A percentile compares a stretch with the other conserved stretches of the same genome.
phyloP scores from a whole-genome alignment of 2,113 vertebrate genomes.

The Polypterus senegalus region DNA sequence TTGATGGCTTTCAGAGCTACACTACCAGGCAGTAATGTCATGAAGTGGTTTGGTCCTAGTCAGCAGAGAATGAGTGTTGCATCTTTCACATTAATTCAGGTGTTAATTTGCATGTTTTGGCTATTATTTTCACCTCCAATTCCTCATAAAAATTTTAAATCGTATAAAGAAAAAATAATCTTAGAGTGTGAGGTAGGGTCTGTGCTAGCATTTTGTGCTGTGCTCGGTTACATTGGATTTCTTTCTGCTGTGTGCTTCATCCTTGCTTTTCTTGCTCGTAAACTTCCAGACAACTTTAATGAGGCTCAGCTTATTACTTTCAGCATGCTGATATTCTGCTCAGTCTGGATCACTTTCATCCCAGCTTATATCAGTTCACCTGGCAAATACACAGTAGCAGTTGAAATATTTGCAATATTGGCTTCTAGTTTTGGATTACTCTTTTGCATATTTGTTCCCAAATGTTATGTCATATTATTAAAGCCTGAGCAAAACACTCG shows the following conservation, averaged over 20 bases:
- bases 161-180: constrained; percentile 40
- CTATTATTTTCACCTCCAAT: constrained; percentile 37
- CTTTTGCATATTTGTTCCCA: constrained; percentile 47
- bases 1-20: constrained; percentile 38
- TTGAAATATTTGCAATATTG: constrained; percentile 57
- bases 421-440: constrained; percentile 48
- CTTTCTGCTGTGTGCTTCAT: constrained; percentile 45
- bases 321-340: constrained; percentile 56
- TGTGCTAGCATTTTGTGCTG: constrained; percentile 41
- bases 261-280: constrained; percentile 46
- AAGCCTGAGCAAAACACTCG: constrained; percentile 47
- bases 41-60: constrained; percentile 39
- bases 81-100: constrained; percentile 38
- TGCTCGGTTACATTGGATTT: constrained; percentile 45
- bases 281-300: constrained; percentile 52
- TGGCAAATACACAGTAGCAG: constrained; percentile 51
- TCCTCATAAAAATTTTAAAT: constrained; percentile 21
- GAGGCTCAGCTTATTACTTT: constrained; percentile 57
- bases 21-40: constrained; percentile 31
- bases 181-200: constrained; percentile 43
- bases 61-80: constrained; percentile 43
- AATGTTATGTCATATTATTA: constrained; percentile 46
- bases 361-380: constrained; percentile 55
- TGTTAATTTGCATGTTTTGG: constrained; percentile 41
- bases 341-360: constrained; percentile 52